Conservation (phyloP, 2,797 vertebrate genomes). For the Channallabes apus region DNA sequence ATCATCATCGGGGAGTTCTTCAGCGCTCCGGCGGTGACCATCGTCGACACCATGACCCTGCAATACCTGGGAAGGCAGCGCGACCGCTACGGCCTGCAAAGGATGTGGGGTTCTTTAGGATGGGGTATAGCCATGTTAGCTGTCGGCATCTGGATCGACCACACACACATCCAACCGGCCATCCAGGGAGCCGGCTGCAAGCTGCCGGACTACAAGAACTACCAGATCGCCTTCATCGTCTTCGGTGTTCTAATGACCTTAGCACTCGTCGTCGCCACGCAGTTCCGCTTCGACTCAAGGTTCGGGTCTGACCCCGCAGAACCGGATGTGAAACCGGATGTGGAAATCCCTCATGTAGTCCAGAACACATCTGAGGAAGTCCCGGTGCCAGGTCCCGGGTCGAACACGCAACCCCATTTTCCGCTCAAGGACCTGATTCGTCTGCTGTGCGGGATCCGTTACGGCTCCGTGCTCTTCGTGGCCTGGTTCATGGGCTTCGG, state of each 20-base stretch:
- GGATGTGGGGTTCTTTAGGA: slow-evolving; percentile 98
- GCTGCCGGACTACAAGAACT: slow-evolving; percentile 86
- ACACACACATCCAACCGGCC: slow-evolving; percentile 75
- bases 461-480: slow-evolving; percentile 91
- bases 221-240: slow-evolving; percentile 91
- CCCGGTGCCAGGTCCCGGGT: slow-evolving; percentile 44
- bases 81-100: slow-evolving; percentile 92
- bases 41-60: slow-evolving; percentile 94
- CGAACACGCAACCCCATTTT: slow-evolving; percentile 47
- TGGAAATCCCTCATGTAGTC: slow-evolving; percentile 45
- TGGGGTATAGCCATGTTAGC: slow-evolving; percentile 96
- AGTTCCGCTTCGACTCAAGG: slow-evolving; percentile 83
- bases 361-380: slow-evolving; percentile 69
- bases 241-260: slow-evolving; percentile 93
- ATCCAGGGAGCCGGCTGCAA: slow-evolving; percentile 80
- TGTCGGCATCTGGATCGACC: slow-evolving; percentile 95
- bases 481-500: slow-evolving; percentile 99
- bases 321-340: slow-evolving; percentile 44
- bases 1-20: slow-evolving; percentile 98
- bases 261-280: slow-evolving; percentile 87
- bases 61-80: slow-evolving; percentile 90
- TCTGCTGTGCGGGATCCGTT: slow-evolving; percentile 90
- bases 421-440: slow-evolving; percentile 76
- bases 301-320: slow-evolving; percentile 21
- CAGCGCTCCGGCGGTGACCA: slow-evolving; percentile 93